Percentiles rank a stretch among this genome's conserved stretches.
Conservation (phyloP, 2,888 invertebrate species). For the Bibio marci region DNA sequence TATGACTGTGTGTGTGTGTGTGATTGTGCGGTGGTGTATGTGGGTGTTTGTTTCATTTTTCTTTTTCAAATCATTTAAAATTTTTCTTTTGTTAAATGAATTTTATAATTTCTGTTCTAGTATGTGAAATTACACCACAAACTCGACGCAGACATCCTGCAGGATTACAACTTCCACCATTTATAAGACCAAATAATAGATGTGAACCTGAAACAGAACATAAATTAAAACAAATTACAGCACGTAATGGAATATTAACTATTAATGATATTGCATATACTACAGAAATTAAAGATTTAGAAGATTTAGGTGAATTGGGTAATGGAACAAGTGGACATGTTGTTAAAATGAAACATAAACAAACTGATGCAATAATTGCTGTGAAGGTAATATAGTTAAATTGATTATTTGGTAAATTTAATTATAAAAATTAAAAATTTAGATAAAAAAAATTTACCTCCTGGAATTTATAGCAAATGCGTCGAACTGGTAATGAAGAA, state of each 20-base stretch:
- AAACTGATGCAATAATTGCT: slow-evolving; percentile 73
- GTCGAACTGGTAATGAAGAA: slow-evolving; percentile 88
- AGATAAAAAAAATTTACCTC: no score
- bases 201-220: slow-evolving; percentile 55
- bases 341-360: slow-evolving; percentile 84
- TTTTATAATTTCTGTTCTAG: no score
- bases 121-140: slow-evolving; percentile 31
- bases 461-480: slow-evolving; percentile 76
- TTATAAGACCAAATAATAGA: slow-evolving; percentile 35
- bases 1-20: no score
- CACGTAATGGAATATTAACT: slow-evolving; percentile 77
- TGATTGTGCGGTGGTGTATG: no score
- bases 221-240: slow-evolving; percentile 81
- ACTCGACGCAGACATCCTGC: no score
- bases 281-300: slow-evolving; percentile 67
- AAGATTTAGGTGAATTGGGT: slow-evolving; percentile 74
- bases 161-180: slow-evolving; percentile 40
- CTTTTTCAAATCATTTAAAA: no score
- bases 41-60: no score
- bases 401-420: no score
- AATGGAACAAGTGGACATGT: slow-evolving; percentile 97
- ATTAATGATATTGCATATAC: slow-evolving; percentile 63
- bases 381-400: slow-evolving; percentile 79
- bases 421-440: no score
- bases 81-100: no score